Conservation (phyloP, 1,140 invertebrate species). For the Drosophila aff. region DNA sequence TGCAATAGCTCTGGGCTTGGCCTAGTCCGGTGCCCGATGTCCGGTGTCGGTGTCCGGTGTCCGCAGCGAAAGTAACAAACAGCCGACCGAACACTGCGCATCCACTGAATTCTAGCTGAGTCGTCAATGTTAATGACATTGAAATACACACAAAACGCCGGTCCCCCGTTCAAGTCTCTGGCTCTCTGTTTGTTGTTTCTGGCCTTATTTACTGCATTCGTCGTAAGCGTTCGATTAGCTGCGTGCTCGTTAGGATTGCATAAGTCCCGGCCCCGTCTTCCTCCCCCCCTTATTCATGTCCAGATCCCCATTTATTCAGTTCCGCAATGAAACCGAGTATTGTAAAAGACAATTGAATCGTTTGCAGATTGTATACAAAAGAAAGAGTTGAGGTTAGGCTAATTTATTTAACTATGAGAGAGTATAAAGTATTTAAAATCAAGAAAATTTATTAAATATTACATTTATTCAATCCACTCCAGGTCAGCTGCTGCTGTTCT, state of each 20-base stretch:
- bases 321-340: constrained; percentile 6
- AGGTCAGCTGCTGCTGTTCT: constrained; percentile 93
- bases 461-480: constrained; percentile 33
- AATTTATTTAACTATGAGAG: not conserved
- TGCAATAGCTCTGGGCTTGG: constrained; percentile 51
- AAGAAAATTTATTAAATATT: not conserved
- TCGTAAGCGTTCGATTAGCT: constrained; percentile 55
- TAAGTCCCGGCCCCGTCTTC: constrained; percentile 12
- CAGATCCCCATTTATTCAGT: constrained; percentile 8
- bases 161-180: constrained; percentile 9
- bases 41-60: constrained; percentile 6
- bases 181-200: constrained; percentile 52
- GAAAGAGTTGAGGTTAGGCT: not conserved
- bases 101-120: constrained; percentile 63
- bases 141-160: constrained; percentile 55
- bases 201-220: constrained; percentile 43
- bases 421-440: not conserved
- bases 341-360: constrained; percentile 29
- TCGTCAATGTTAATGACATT: constrained; percentile 73
- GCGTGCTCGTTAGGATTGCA: constrained; percentile 38
- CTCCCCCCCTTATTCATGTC: not conserved
- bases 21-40: constrained; percentile 5
- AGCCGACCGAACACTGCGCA: constrained; percentile 17
- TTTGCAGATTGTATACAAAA: constrained; percentile 4
- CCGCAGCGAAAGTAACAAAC: constrained; percentile 39